Evolutionary conservation across 2,113 vertebrate species (phyloP).

Genomic region (Nesoenas mayeri): DNA sequence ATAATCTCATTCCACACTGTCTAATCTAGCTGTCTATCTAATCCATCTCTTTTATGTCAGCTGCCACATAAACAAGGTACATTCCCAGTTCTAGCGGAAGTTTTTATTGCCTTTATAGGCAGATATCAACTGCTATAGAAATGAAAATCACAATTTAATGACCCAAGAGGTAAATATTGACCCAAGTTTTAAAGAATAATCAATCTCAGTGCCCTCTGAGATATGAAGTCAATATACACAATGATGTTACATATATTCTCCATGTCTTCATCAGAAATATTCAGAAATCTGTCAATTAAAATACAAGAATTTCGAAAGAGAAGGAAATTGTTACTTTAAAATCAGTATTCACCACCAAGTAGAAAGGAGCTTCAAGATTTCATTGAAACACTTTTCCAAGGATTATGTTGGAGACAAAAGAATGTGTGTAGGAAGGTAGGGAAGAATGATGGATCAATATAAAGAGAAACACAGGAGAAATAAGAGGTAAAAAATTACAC

Average conservation of each 20-base stretch:
- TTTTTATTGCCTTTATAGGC: conserved; percentile 45
- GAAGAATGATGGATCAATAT: not conserved
- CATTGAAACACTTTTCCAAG: not conserved
- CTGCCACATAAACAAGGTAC: not conserved
- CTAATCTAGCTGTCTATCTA: not conserved
- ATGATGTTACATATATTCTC: conserved; percentile 42
- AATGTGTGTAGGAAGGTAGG: not conserved
- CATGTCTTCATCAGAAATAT: conserved; percentile 39
- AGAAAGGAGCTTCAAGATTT: not conserved
- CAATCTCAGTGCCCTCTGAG: conserved; percentile 29
- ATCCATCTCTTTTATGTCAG: not conserved
- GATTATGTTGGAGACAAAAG: not conserved
- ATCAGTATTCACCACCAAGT: not conserved
- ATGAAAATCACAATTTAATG: conserved; percentile 59
- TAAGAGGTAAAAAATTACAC: not conserved
- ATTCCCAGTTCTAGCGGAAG: not conserved
- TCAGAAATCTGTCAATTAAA: conserved; percentile 24
- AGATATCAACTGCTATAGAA: conserved; percentile 40
- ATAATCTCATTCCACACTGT: not conserved
- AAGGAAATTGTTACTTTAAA: conserved; percentile 5
- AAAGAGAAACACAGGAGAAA: not conserved
- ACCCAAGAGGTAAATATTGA: conserved; percentile 69
- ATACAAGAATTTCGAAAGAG: not conserved
- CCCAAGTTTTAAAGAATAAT: conserved; percentile 50
- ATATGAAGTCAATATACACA: conserved; percentile 21